These are phyloP conservation scores for Pristiophorus japonicus DNA, from an alignment of 2,113 vertebrate species.

Conservation along the genomic window DNA sequence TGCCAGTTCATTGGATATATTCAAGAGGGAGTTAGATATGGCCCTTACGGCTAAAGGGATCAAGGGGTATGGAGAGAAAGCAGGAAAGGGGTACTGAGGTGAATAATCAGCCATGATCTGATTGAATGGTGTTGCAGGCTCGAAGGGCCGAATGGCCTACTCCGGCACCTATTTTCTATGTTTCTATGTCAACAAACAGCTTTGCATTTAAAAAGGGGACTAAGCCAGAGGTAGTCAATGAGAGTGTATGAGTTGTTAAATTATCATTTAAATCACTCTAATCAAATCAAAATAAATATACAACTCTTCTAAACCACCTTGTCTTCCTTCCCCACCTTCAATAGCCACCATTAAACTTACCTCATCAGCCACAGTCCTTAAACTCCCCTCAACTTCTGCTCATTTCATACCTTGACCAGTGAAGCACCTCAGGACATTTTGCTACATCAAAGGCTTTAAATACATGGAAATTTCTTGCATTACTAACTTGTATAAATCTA, in stretches of 20 bases:
- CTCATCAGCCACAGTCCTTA: not conserved
- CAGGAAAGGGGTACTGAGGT: no score
- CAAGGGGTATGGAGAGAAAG: no score
- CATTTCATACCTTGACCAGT: not conserved
- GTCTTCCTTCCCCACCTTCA: not conserved
- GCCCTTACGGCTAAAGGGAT: no score
- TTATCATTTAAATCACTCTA: not conserved
- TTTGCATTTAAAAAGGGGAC: not conserved
- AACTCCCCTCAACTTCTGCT: not conserved
- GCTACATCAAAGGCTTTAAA: not conserved
- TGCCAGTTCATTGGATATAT: no score
- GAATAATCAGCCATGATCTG: no score
- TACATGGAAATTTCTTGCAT: not conserved
- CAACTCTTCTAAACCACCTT: not conserved
- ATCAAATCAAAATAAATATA: not conserved
- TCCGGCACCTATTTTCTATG: no score
- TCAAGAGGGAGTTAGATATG: no score
- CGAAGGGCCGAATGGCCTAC: no score
- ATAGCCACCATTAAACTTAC: not conserved
- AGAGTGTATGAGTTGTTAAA: not conserved
- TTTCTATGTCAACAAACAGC: no score
- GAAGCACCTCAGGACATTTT: not conserved
- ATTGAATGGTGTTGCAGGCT: no score
- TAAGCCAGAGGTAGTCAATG: not conserved
- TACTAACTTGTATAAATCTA: slow-evolving; percentile 86